phyloP scores from a whole-genome alignment of 2,113 vertebrate genomes.

The Tympanuchus pallidicinctus region DNA sequence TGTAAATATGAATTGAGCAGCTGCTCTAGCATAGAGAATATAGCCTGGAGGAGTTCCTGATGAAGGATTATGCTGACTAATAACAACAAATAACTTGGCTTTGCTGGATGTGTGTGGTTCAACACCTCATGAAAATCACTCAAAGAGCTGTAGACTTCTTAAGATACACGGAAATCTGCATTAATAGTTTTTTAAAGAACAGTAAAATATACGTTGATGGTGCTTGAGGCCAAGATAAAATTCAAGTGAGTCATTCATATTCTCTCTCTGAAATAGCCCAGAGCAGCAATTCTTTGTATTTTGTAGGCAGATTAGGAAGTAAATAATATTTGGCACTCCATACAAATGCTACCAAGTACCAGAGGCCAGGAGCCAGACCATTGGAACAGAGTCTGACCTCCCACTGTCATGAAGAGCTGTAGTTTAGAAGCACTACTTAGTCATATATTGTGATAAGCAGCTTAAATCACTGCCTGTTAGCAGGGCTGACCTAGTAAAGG shows the following conservation, averaged over 20 bases:
- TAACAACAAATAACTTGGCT: neutral
- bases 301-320: constrained; percentile 31
- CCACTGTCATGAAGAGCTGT: neutral
- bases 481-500: constrained; percentile 36
- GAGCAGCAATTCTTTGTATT: constrained; percentile 39
- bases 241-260: constrained; percentile 33
- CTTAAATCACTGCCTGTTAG: constrained; percentile 36
- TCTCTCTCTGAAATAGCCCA: constrained; percentile 32
- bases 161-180: neutral
- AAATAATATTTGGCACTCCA: constrained; percentile 35
- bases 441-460: constrained; percentile 5
- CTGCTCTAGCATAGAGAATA: neutral
- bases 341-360: constrained; percentile 3
- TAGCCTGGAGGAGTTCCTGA: neutral
- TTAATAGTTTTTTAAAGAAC: constrained; percentile 34
- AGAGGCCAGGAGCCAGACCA: neutral
- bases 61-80: neutral
- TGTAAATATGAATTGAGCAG: neutral
- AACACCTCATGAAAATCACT: constrained; percentile 1
- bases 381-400: neutral
- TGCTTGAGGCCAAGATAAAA: constrained; percentile 7
- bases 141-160: constrained; percentile 7
- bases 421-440: neutral
- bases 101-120: neutral
- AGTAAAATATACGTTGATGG: neutral